Evolutionary conservation across 2,888 invertebrate species (phyloP).

Genomic region (Ochlodes sylvanus): DNA sequence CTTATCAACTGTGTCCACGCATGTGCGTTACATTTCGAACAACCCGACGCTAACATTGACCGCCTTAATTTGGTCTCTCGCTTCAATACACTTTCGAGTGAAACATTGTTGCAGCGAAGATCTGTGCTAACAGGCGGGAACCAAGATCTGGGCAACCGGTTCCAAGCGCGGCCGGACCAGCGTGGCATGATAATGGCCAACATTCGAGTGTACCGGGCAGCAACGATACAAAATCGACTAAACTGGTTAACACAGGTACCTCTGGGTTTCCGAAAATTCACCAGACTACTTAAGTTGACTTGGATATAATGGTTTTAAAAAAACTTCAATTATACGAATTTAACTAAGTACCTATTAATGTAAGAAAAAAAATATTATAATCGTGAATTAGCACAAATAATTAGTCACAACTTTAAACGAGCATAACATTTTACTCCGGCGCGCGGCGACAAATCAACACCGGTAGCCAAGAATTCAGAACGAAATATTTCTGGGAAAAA

Average conservation of each 20-base stretch:
- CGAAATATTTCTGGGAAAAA: constrained; percentile 37
- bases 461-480: constrained; percentile 24
- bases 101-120: neutral
- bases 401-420: neutral
- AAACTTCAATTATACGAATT: too few species aligned
- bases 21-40: constrained; percentile 39
- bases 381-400: neutral
- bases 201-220: constrained; percentile 53
- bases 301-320: too few species aligned
- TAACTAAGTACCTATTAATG: too few species aligned
- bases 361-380: neutral
- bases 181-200: constrained; percentile 61
- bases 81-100: neutral
- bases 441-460: constrained; percentile 9
- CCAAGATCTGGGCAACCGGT: constrained; percentile 73
- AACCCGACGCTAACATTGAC: constrained; percentile 40
- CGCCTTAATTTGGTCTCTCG: constrained; percentile 39
- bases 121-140: constrained; percentile 47
- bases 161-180: constrained; percentile 62
- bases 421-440: constrained; percentile 3
- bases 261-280: too few species aligned
- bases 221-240: constrained; percentile 40
- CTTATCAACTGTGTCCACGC: constrained; percentile 37
- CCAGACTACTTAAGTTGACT: too few species aligned
- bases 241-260: constrained; percentile 21